Evolutionary conservation across 2,113 vertebrate species (phyloP), one percentile per base, ranked within the genome.

Genomic region (Bucco capensis): DNA sequence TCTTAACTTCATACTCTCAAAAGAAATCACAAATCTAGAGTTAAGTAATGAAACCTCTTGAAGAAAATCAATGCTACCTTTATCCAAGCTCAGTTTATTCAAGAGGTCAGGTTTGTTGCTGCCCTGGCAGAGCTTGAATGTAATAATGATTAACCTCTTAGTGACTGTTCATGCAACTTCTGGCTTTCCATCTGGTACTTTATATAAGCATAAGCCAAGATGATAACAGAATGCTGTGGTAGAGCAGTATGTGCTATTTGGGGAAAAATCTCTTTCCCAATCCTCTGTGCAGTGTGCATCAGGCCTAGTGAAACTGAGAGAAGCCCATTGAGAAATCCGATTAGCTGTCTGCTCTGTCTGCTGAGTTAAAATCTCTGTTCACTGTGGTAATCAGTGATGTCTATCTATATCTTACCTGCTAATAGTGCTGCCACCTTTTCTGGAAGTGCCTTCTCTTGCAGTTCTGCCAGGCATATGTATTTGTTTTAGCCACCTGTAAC

Each of bases 111-210:
- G 58, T 82, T 90, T 93, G 66, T 65, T 72, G 62, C 90, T 93
- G 66, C 81, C 23, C 24, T 73, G 57, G 38, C 81, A 67, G 40
- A 66, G 51, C 51, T 76, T 76, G 49, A 75, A 58, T 87, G 84
- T 92, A 90, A 92, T 92, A 90, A 92, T 88, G 40, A 90, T 96
- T 94, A 94, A 93, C 90, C 77, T 94, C 37, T 86, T 86, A 47
- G 86, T 90, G 90, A 64, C 83, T 79, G 62, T 57, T 87, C 25
- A 2, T 70, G 58, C 70, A 54, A 73, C 77, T 96, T 76, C 21
- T 62, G 58, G 47, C 78, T 62, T 76, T 81, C 73, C 62, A n/a
- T 58, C 54, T 57, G 44, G 44, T 89, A 21, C 31, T 85, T 89
- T 83, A 64, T 81, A 25, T 91, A 83, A 94, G 73, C 11, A 2